Evolutionary conservation across 1,140 invertebrate species (phyloP).

Genomic region (Atta texana): DNA sequence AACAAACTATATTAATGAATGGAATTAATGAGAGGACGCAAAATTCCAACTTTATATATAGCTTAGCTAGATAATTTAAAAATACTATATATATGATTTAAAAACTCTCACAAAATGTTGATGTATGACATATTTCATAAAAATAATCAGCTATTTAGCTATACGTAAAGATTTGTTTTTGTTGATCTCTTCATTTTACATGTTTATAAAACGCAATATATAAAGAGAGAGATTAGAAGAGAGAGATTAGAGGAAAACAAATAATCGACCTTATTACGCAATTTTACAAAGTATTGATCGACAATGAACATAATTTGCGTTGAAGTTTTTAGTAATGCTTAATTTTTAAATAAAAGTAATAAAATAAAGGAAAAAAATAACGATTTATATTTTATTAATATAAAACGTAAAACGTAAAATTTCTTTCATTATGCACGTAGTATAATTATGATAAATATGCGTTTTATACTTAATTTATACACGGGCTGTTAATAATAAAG

Average conservation of each 20-base stretch:
- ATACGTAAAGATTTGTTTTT: not conserved
- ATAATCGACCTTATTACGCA: not conserved
- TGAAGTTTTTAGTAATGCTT: not conserved
- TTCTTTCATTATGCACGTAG: not conserved
- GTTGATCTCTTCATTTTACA: not conserved
- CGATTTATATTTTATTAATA: not conserved
- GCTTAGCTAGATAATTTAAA: not conserved
- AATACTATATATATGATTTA: not conserved
- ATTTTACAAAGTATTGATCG: not conserved
- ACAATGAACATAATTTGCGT: not conserved
- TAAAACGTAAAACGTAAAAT: not conserved
- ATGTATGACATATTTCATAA: not conserved
- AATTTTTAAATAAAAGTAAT: not conserved
- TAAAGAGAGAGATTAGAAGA: not conserved
- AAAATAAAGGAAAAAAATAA: not conserved
- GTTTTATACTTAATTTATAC: not conserved
- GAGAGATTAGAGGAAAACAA: not conserved
- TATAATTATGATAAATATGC: not conserved
- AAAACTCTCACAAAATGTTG: not conserved
- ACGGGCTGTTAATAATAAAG: not conserved
- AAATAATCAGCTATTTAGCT: not conserved
- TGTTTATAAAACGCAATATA: not conserved
- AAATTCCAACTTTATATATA: not conserved
- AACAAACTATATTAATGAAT: not conserved
- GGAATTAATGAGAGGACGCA: not conserved